These are phyloP conservation scores for Sparus aurata DNA, from an alignment of 2,797 vertebrate genomes.

Conservation along the genomic window DNA sequence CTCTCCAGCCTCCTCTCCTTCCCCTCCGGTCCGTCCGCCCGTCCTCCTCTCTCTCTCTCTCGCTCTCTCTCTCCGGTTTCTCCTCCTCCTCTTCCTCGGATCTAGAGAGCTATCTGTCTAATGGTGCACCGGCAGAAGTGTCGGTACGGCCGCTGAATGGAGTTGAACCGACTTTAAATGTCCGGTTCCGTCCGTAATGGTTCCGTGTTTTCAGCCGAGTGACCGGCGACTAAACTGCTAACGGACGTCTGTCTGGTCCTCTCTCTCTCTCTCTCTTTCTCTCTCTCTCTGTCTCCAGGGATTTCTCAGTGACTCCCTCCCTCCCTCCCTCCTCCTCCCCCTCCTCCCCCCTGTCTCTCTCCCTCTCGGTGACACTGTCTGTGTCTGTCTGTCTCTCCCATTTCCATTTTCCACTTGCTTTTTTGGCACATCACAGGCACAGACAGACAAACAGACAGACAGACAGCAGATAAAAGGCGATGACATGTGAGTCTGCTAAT, in stretches of 20 bases:
- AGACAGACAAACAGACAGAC: background rate
- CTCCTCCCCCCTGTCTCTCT: slow-evolving; percentile 45
- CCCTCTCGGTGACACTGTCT: background rate
- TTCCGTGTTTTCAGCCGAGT: slow-evolving; percentile 61
- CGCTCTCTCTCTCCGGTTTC: slow-evolving; percentile 31
- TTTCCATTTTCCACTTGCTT: slow-evolving; percentile 32
- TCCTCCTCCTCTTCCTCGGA: slow-evolving; percentile 55
- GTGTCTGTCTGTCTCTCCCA: background rate
- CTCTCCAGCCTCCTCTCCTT: slow-evolving; percentile 55
- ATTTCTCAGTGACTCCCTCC: background rate
- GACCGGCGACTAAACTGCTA: slow-evolving; percentile 68
- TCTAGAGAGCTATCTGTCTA: slow-evolving; percentile 18
- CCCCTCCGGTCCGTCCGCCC: slow-evolving; percentile 50
- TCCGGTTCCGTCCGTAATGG: slow-evolving; percentile 23
- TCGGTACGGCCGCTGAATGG: slow-evolving; percentile 2
- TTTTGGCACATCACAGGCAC: slow-evolving; percentile 25
- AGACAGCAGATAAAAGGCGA: slow-evolving; percentile 4
- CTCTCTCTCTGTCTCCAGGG: background rate
- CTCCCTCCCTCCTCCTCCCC: slow-evolving; percentile 56
- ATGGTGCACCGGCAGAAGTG: background rate
- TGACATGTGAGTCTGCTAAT: background rate
- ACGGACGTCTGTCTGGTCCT: slow-evolving; percentile 60
- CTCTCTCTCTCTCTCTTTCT: slow-evolving; percentile 5
- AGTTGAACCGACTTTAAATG: slow-evolving; percentile 32
- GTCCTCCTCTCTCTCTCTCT: slow-evolving; percentile 43